A percentile compares a stretch with the other conserved stretches of the same genome.
Evolutionary conservation across 2,888 invertebrate genomes (phyloP).

Genomic region (Boloria euphrosyne): DNA sequence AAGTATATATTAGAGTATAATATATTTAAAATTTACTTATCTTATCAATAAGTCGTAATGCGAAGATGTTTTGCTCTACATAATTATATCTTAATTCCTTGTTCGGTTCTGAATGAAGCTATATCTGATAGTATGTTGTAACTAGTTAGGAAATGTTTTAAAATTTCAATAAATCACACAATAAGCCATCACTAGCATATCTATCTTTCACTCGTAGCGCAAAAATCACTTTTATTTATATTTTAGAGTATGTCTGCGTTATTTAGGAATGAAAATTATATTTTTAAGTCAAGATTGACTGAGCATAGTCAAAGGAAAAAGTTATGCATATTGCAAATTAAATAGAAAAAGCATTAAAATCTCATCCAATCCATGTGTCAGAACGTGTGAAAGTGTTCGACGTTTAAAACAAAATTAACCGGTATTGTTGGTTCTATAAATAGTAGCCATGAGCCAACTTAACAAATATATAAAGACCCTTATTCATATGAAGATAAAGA

Average conservation of each 20-base stretch:
- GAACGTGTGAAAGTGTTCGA: conserved; percentile 33
- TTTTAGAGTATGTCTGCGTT: too few species aligned
- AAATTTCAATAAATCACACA: background rate
- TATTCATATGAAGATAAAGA: background rate
- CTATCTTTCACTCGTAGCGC: too few species aligned
- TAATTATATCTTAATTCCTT: conserved; percentile 17
- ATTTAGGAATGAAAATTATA: too few species aligned
- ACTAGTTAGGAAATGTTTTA: background rate
- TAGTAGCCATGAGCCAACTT: conserved; percentile 4
- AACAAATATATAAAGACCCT: background rate
- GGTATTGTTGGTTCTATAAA: conserved; percentile 32
- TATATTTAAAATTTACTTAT: conserved; percentile 7
- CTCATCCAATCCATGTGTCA: conserved; percentile 9
- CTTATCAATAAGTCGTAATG: conserved; percentile 19
- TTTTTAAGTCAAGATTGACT: too few species aligned
- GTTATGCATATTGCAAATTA: background rate
- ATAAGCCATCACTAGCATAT: too few species aligned
- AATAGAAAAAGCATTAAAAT: background rate
- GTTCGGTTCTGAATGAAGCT: conserved; percentile 10
- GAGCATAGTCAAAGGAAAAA: background rate
- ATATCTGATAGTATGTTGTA: background rate
- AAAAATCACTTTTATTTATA: too few species aligned
- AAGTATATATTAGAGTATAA: background rate
- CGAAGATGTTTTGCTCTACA: conserved; percentile 14
- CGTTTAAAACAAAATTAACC: conserved; percentile 31